Conservation (phyloP, 2,113 vertebrate species). For the Oreotragus oreotragus region DNA sequence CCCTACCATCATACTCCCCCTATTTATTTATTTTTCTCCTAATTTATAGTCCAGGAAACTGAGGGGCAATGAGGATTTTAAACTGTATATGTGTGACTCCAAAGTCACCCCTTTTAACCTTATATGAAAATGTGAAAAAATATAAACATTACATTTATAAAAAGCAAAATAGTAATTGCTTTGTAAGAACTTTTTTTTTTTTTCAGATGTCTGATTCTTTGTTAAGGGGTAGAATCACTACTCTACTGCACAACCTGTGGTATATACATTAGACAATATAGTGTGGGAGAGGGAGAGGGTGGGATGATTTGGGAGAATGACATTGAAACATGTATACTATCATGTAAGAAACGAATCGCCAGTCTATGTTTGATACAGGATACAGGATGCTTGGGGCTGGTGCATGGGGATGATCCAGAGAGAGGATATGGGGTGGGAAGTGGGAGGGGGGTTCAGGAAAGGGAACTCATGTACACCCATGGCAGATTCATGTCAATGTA, state of each 20-base stretch:
- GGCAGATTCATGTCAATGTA: too few relatives aligned
- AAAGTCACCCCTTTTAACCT: not conserved
- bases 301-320: too few relatives aligned
- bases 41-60: not conserved
- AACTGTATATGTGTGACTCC: not conserved
- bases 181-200: not conserved
- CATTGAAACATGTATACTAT: too few relatives aligned
- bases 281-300: too few relatives aligned
- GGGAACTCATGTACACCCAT: too few relatives aligned
- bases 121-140: not conserved
- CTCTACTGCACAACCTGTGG: not conserved
- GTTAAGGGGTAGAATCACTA: not conserved
- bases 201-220: too few relatives aligned
- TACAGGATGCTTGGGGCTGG: too few relatives aligned
- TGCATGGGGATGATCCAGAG: too few relatives aligned
- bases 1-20: not conserved
- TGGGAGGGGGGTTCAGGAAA: too few relatives aligned
- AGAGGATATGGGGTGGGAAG: too few relatives aligned
- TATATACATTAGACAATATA: not conserved
- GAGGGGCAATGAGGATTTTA: not conserved
- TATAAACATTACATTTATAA: not conserved
- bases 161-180: not conserved
- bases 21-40: conserved; percentile 22
- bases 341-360: too few relatives aligned
- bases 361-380: too few relatives aligned